phyloP scores from a whole-genome alignment of 2,113 vertebrate species.

The Polyodon spathula region DNA sequence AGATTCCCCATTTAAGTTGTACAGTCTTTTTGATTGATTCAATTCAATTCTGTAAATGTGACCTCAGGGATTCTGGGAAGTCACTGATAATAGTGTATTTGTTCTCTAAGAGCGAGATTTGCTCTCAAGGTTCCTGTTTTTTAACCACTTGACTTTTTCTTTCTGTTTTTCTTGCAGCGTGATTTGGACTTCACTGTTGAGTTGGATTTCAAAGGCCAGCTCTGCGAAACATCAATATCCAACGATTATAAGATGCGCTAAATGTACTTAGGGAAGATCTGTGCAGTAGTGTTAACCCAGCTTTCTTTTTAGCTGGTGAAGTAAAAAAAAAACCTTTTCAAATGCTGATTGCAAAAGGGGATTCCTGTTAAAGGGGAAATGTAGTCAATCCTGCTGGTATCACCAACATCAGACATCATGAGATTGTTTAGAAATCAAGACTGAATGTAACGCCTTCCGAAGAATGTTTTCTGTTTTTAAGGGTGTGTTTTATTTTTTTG shows the following conservation, averaged over 20 bases:
- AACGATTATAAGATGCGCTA: conserved; percentile 98
- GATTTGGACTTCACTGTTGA: conserved; percentile 95
- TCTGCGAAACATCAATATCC: conserved; percentile 85
- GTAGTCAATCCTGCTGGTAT: conserved; percentile 11
- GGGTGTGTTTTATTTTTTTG: no score
- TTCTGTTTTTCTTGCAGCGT: conserved; percentile 57
- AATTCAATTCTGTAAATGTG: no score
- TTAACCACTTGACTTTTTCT: background rate
- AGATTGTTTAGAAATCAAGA: conserved; percentile 37
- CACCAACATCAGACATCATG: conserved; percentile 19
- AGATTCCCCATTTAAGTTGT: no score
- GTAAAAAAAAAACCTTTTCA: conserved; percentile 22
- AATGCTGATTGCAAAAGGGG: conserved; percentile 6
- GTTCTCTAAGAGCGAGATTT: no score
- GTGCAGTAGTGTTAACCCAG: conserved; percentile 11
- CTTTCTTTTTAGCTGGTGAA: conserved; percentile 18
- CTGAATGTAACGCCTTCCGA: conserved; percentile 43
- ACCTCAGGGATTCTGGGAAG: no score
- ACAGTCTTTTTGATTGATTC: no score
- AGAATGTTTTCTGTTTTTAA: conserved; percentile 25
- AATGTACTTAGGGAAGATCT: conserved; percentile 17
- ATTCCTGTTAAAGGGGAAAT: background rate
- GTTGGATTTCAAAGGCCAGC: conserved; percentile 96
- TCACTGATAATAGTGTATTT: no score
- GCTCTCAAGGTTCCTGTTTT: background rate